Evolutionary conservation across 2,888 invertebrate genomes (phyloP).

Genomic region (Liodrosophila aerea): DNA sequence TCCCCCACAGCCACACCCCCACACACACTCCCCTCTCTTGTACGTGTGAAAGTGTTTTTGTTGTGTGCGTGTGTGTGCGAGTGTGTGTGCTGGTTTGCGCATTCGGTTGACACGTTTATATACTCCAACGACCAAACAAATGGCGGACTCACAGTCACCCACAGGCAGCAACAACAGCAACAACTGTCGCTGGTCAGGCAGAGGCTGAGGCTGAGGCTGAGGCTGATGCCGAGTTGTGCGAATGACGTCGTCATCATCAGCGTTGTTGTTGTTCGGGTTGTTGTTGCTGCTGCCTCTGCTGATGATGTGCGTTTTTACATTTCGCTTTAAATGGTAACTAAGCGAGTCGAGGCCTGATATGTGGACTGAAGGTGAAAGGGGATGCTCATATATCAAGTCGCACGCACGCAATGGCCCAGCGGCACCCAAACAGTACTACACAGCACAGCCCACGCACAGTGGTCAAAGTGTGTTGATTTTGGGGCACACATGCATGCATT

Average conservation of each 20-base stretch:
- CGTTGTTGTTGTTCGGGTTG: constrained; percentile 1
- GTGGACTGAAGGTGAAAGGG: constrained; percentile 12
- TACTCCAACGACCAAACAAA: constrained; percentile 64
- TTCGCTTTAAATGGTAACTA: constrained; percentile 46
- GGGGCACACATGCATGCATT: too few relatives aligned
- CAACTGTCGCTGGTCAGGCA: constrained; percentile 34
- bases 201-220: constrained; percentile 31
- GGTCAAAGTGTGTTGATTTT: not conserved
- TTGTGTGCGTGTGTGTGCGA: constrained; percentile 15
- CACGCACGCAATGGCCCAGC: constrained; percentile 44
- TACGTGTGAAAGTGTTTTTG: constrained; percentile 38
- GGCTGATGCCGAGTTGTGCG: constrained; percentile 40
- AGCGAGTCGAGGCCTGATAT: not conserved
- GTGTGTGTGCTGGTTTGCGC: constrained; percentile 33
- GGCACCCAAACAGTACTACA: not conserved
- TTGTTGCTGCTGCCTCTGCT: constrained; percentile 15
- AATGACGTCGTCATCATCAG: constrained; percentile 41
- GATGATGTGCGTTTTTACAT: constrained; percentile 56
- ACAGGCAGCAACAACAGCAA: constrained; percentile 36
- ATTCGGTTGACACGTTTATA: constrained; percentile 62
- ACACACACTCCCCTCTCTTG: not conserved
- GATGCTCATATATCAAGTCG: constrained; percentile 43
- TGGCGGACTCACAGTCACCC: constrained; percentile 45
- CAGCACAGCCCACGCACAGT: not conserved
- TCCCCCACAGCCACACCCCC: not conserved